Conservation (phyloP, 2,888 invertebrate species). For the Argyra leucocephala region DNA sequence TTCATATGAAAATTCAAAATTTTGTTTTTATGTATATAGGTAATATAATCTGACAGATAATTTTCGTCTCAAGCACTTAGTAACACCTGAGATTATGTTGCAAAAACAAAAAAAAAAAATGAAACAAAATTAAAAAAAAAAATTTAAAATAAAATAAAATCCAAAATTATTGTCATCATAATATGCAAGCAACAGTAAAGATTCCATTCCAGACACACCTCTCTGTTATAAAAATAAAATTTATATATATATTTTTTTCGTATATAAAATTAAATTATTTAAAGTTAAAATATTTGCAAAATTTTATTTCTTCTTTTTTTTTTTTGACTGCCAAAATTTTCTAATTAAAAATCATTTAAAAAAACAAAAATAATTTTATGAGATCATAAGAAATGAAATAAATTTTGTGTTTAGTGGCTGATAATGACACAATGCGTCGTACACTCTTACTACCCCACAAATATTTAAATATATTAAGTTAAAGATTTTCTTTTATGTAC, state of each 20-base stretch:
- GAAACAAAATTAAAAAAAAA: background rate
- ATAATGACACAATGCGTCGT: too few relatives aligned
- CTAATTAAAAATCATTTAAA: background rate
- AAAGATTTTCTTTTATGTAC: too few relatives aligned
- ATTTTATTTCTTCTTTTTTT: too few relatives aligned
- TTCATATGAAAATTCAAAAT: background rate
- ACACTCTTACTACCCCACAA: too few relatives aligned
- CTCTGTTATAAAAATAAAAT: background rate
- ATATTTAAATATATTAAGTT: too few relatives aligned
- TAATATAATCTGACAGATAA: background rate
- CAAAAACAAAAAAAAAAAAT: background rate
- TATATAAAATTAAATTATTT: background rate
- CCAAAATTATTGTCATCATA: slow-evolving; percentile 1
- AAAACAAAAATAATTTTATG: background rate
- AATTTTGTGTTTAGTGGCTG: too few relatives aligned
- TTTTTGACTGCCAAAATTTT: background rate
- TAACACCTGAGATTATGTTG: background rate
- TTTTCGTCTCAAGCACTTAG: background rate
- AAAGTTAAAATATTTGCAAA: background rate
- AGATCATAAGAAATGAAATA: background rate
- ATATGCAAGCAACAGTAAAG: background rate
- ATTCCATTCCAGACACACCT: background rate
- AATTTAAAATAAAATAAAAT: background rate
- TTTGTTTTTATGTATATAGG: background rate
- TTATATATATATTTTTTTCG: background rate